These are phyloP conservation scores for Eledone cirrhosa DNA, from an alignment of 2,888 invertebrate species.

Conservation along the genomic window DNA sequence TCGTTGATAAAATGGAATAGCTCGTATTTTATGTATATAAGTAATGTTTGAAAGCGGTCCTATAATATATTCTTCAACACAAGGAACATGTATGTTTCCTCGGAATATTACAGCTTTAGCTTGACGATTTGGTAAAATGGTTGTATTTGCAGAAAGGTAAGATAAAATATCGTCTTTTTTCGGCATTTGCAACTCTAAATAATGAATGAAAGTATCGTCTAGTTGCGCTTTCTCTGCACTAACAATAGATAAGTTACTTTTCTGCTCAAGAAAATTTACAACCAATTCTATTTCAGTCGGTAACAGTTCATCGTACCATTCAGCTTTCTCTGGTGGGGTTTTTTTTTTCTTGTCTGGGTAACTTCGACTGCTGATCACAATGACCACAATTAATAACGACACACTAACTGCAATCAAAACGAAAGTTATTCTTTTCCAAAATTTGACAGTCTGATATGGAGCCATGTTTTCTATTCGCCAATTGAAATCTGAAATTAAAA, in stretches of 20 bases:
- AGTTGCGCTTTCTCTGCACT: slow-evolving; percentile 31
- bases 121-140: slow-evolving; percentile 38
- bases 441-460: too few species aligned
- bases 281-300: slow-evolving; percentile 35
- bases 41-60: slow-evolving; percentile 46
- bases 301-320: slow-evolving; percentile 35
- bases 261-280: slow-evolving; percentile 35
- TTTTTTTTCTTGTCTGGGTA: too few species aligned
- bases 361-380: too few species aligned
- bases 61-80: slow-evolving; percentile 45
- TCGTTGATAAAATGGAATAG: slow-evolving; percentile 37
- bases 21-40: slow-evolving; percentile 33
- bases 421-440: too few species aligned
- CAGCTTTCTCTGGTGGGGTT: background rate
- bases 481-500: too few species aligned
- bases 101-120: slow-evolving; percentile 44
- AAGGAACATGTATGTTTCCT: slow-evolving; percentile 36
- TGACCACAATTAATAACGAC: too few species aligned
- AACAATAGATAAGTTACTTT: slow-evolving; percentile 33
- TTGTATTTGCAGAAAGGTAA: slow-evolving; percentile 37
- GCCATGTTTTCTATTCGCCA: too few species aligned
- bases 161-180: slow-evolving; percentile 40
- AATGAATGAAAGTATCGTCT: slow-evolving; percentile 38
- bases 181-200: slow-evolving; percentile 45
- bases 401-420: too few species aligned